phyloP scores from a whole-genome alignment of 1,140 invertebrate species.

The Leptinotarsa undecemlineata region DNA sequence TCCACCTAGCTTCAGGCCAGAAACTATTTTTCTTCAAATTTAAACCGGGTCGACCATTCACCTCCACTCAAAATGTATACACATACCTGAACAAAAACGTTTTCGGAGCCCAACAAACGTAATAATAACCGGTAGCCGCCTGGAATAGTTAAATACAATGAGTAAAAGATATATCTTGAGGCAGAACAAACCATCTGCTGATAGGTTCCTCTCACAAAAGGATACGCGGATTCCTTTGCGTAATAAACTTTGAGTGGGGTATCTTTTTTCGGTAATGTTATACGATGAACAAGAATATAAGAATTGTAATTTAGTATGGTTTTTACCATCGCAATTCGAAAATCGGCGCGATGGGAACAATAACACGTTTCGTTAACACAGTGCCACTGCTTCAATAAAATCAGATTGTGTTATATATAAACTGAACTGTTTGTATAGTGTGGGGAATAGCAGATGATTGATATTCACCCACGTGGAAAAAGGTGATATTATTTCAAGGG shows the following conservation, averaged over 20 bases:
- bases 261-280: slow-evolving; percentile 20
- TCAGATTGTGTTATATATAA: no score
- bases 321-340: slow-evolving; percentile 2
- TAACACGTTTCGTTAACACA: no score
- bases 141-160: slow-evolving; percentile 25
- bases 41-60: no score
- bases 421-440: no score
- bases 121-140: slow-evolving; percentile 27
- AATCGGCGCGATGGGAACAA: background rate
- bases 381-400: no score
- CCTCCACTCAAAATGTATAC: background rate
- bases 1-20: no score
- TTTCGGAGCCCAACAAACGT: slow-evolving; percentile 16
- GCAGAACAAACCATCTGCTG: slow-evolving; percentile 30
- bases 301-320: background rate
- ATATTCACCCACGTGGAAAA: no score
- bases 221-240: slow-evolving; percentile 27
- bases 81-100: background rate
- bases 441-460: no score
- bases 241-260: slow-evolving; percentile 30
- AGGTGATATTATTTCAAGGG: no score
- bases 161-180: slow-evolving; percentile 24
- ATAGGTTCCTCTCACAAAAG: slow-evolving; percentile 19
- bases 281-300: background rate
- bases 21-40: no score